phyloP scores from a whole-genome alignment of 1,140 invertebrate genomes.

The Sitophilus oryzae region DNA sequence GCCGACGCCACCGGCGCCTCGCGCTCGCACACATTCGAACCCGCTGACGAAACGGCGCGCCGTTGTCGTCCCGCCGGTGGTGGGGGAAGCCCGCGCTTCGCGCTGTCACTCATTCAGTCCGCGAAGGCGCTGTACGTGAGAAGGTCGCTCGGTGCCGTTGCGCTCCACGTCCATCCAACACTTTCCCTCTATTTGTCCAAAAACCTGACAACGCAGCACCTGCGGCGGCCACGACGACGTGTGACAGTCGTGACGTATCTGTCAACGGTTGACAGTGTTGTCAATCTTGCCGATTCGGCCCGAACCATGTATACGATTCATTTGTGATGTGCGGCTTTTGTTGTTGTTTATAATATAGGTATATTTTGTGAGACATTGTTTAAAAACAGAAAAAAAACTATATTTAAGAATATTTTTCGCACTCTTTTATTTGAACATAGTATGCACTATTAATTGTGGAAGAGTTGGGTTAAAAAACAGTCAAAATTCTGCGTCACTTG shows the following conservation, averaged over 20 bases:
- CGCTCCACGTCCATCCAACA: slow-evolving; percentile 14
- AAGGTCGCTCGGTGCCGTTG: slow-evolving; percentile 33
- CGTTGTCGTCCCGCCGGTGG: slow-evolving; percentile 25
- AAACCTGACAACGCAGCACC: neutral
- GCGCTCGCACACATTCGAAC: slow-evolving; percentile 27
- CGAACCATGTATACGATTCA: slow-evolving; percentile 28
- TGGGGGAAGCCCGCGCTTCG: slow-evolving; percentile 39
- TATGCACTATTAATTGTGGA: too few relatives aligned
- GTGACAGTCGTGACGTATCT: slow-evolving; percentile 25
- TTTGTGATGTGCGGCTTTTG: slow-evolving; percentile 13
- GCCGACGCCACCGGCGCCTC: slow-evolving; percentile 38
- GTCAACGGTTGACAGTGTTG: slow-evolving; percentile 17
- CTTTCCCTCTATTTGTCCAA: slow-evolving; percentile 9
- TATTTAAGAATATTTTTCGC: neutral
- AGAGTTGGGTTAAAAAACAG: slow-evolving; percentile 16
- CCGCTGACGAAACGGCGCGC: slow-evolving; percentile 38
- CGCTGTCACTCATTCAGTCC: slow-evolving; percentile 46
- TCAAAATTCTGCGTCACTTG: slow-evolving; percentile 40
- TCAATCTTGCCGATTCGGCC: slow-evolving; percentile 3
- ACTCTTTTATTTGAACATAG: neutral
- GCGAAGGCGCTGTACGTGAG: slow-evolving; percentile 37
- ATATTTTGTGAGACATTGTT: neutral
- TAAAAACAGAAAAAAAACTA: too few relatives aligned
- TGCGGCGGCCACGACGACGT: too few relatives aligned
- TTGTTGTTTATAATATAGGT: slow-evolving; percentile 3